Percentiles rank a stretch among this genome's conserved stretches.
Evolutionary conservation across 92 coral and sea anemone genomes (phyloP).

Genomic region (Micromussa lordhowensis): DNA sequence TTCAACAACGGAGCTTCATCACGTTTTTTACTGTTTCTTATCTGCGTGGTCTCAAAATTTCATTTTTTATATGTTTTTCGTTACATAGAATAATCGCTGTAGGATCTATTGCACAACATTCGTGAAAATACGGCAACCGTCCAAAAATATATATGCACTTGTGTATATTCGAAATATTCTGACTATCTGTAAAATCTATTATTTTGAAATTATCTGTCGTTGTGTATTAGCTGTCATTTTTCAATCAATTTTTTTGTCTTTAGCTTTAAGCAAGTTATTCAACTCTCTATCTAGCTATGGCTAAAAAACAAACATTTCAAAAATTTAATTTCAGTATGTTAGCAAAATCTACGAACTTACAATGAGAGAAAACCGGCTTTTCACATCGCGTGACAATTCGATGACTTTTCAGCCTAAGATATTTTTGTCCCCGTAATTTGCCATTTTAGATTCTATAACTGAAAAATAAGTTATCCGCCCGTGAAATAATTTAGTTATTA

Average conservation of each 20-base stretch:
- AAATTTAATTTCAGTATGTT: not conserved
- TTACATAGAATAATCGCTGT: not conserved
- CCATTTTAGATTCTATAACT: not conserved
- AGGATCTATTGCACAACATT: not conserved
- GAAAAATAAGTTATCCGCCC: not conserved
- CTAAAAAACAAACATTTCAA: not conserved
- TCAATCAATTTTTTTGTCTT: not conserved
- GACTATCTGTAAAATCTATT: not conserved
- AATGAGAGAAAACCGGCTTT: not conserved
- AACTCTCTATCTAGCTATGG: not conserved
- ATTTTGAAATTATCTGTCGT: not conserved
- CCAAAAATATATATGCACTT: not conserved
- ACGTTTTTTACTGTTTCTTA: not conserved
- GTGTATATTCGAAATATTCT: not conserved
- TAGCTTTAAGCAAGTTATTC: not conserved
- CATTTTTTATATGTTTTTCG: not conserved
- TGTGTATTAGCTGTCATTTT: not conserved
- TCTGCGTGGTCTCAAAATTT: not conserved
- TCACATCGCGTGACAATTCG: not conserved
- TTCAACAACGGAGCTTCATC: not conserved
- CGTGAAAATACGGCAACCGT: not conserved
- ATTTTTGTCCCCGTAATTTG: not conserved
- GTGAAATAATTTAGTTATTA: conserved; percentile 18
- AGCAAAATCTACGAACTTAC: not conserved
- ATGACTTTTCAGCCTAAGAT: not conserved